Conservation (phyloP, 2,113 vertebrate genomes). For the Xiphophorus hellerii region DNA sequence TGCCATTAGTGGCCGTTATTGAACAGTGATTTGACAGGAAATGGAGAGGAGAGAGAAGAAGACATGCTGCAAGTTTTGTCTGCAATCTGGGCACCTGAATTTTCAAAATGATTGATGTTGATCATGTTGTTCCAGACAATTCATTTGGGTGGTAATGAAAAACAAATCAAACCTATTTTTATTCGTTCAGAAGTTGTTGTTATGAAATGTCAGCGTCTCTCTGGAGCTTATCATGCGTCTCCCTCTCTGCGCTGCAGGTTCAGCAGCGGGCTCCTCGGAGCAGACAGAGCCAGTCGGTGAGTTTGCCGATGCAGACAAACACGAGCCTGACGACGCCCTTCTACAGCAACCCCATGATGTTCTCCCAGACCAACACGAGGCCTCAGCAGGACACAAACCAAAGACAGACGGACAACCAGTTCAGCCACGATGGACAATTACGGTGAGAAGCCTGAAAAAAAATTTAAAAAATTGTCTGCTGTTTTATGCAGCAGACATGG, state of each 20-base stretch:
- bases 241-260: constrained; percentile 36
- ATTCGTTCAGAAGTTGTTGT: too few relatives aligned
- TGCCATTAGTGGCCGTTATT: too few relatives aligned
- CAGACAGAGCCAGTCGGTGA: constrained; percentile 66
- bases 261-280: constrained; percentile 71
- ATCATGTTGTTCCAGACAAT: too few relatives aligned
- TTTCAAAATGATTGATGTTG: too few relatives aligned
- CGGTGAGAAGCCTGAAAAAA: constrained; percentile 62
- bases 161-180: too few relatives aligned
- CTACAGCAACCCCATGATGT: constrained; percentile 83
- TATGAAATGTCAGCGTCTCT: too few relatives aligned
- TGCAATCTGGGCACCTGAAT: too few relatives aligned
- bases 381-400: constrained; percentile 75
- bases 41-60: too few relatives aligned
- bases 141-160: too few relatives aligned
- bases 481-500: background rate
- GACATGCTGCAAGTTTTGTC: too few relatives aligned
- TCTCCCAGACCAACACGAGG: constrained; percentile 77
- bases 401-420: constrained; percentile 73
- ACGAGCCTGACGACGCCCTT: constrained; percentile 79
- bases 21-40: too few relatives aligned
- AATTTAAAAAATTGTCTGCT: background rate
- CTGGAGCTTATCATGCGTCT: background rate
- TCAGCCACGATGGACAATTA: constrained; percentile 81
- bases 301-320: constrained; percentile 77